A percentile compares a stretch with the other conserved stretches of the same genome.
phyloP scores from a whole-genome alignment of 2,113 vertebrate genomes.

The Eupsittula cactorum region DNA sequence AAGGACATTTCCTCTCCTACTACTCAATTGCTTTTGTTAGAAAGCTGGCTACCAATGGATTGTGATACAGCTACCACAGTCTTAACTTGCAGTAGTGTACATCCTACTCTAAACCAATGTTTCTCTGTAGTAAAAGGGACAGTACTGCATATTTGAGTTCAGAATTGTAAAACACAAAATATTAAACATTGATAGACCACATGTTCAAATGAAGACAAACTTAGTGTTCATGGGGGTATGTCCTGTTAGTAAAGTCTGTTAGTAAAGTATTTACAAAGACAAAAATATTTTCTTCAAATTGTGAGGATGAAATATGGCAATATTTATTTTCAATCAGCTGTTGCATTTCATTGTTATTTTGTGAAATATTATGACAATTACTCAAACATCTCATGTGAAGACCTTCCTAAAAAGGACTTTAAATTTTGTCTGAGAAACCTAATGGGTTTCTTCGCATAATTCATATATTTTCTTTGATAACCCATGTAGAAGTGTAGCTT shows the following conservation, averaged over 20 bases:
- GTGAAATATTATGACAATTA: constrained; percentile 64
- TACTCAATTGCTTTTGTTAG: constrained; percentile 34
- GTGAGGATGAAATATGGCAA: not conserved
- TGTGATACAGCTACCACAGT: not conserved
- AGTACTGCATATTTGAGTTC: not conserved
- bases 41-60: constrained; percentile 69
- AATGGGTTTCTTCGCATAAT: constrained; percentile 48
- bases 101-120: not conserved
- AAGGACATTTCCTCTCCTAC: constrained; percentile 33
- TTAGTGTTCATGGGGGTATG: not conserved
- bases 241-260: not conserved
- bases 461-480: constrained; percentile 40
- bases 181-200: not conserved
- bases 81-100: not conserved
- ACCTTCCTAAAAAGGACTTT: constrained; percentile 50
- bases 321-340: constrained; percentile 51
- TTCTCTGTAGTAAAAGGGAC: not conserved
- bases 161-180: not conserved
- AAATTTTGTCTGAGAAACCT: constrained; percentile 49
- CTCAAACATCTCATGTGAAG: constrained; percentile 63
- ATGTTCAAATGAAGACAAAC: not conserved
- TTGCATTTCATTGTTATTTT: constrained; percentile 56
- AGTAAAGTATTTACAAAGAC: constrained; percentile 1
- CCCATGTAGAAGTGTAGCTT: constrained; percentile 25
- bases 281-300: constrained; percentile 21